These are phyloP conservation scores for Hyposoter dolosus DNA, from an alignment of 2,888 invertebrate genomes.

Conservation along the genomic window DNA sequence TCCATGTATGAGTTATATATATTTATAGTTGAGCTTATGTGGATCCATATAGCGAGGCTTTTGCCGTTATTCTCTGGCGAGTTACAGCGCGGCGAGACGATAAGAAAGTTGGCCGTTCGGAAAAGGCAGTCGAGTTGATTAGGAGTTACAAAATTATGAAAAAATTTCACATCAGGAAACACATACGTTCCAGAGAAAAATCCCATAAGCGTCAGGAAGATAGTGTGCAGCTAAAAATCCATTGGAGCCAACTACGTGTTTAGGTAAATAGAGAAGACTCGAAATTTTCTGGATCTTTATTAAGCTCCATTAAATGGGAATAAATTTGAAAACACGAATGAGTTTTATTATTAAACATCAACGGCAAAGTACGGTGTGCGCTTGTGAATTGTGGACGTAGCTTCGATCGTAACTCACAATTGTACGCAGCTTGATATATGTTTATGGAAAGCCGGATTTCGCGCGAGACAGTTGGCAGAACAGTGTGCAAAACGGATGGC, in stretches of 20 bases:
- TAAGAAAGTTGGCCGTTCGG: conserved; percentile 46
- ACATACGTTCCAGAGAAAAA: background rate
- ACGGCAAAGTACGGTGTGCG: background rate
- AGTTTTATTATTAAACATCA: conserved; percentile 11
- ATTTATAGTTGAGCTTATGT: conserved; percentile 33
- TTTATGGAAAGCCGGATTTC: conserved; percentile 56
- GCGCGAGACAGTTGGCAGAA: conserved; percentile 50
- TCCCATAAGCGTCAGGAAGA: too few relatives aligned
- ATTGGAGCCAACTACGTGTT: background rate
- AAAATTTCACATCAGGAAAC: background rate
- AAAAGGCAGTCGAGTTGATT: conserved; percentile 31
- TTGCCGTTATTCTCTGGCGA: conserved; percentile 53
- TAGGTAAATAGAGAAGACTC: background rate
- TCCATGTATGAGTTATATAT: conserved; percentile 35
- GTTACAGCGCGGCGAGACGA: conserved; percentile 22
- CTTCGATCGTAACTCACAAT: conserved; percentile 52
- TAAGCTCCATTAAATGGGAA: background rate
- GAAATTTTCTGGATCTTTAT: background rate
- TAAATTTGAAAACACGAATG: conserved; percentile 14
- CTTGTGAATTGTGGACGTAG: conserved; percentile 21
- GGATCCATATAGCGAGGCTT: conserved; percentile 33
- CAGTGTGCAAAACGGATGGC: conserved; percentile 48
- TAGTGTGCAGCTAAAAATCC: background rate
- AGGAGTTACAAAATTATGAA: conserved; percentile 7
- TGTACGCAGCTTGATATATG: conserved; percentile 60